These are phyloP conservation scores for Gibbula magus DNA, from an alignment of 2,888 invertebrate genomes.

Conservation along the genomic window DNA sequence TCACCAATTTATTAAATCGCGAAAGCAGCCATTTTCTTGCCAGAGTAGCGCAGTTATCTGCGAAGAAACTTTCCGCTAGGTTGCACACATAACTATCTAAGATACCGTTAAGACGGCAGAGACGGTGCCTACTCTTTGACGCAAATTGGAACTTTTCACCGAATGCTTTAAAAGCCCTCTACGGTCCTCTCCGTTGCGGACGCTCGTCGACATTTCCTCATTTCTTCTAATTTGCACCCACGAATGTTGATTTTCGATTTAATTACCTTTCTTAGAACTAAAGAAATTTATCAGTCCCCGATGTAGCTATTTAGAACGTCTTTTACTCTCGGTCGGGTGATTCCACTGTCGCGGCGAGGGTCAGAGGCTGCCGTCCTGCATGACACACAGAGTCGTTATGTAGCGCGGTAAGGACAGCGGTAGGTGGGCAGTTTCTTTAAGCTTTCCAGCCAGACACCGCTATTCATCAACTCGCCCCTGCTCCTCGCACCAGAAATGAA, in stretches of 20 bases:
- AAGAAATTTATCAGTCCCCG: slow-evolving; percentile 25
- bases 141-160: slow-evolving; percentile 9
- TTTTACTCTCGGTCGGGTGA: background rate
- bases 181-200: background rate
- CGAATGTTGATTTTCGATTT: slow-evolving; percentile 20
- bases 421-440: slow-evolving; percentile 15
- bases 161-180: slow-evolving; percentile 15
- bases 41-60: slow-evolving; percentile 28
- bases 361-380: background rate
- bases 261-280: slow-evolving; percentile 24
- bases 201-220: slow-evolving; percentile 7
- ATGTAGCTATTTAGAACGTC: slow-evolving; percentile 16
- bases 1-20: slow-evolving; percentile 35
- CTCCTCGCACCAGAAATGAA: slow-evolving; percentile 13
- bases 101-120: slow-evolving; percentile 8
- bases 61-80: slow-evolving; percentile 26
- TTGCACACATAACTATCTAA: slow-evolving; percentile 28
- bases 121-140: background rate
- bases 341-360: background rate
- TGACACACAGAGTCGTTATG: slow-evolving; percentile 5
- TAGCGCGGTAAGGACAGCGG: background rate
- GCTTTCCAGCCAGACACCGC: slow-evolving; percentile 1
- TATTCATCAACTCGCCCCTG: slow-evolving; percentile 11
- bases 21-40: slow-evolving; percentile 31
- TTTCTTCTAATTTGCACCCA: slow-evolving; percentile 21